A percentile compares a stretch with the other conserved stretches of the same genome.
Conservation (phyloP, 2,113 vertebrate genomes). For the Erythrocercus mccallii region DNA sequence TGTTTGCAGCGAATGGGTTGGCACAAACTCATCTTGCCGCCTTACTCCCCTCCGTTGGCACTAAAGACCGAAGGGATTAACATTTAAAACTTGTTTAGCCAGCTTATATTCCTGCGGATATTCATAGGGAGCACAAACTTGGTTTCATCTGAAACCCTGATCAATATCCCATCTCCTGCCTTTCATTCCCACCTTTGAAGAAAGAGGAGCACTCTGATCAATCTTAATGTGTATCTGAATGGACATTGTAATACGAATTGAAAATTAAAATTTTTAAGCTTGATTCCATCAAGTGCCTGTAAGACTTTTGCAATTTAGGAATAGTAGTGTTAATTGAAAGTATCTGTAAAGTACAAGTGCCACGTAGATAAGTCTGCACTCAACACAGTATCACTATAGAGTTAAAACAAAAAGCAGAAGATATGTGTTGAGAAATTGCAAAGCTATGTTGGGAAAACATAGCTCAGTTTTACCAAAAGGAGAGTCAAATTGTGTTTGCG, state of each 20-base stretch:
- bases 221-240: background rate
- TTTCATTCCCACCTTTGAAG: background rate
- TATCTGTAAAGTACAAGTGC: background rate
- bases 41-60: background rate
- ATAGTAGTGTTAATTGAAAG: background rate
- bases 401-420: background rate
- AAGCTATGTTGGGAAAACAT: background rate
- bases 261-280: background rate
- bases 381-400: background rate
- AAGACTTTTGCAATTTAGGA: background rate
- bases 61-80: background rate
- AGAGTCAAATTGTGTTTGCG: background rate
- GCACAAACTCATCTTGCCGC: background rate
- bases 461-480: background rate
- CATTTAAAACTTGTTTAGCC: background rate
- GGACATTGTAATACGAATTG: rapidly evolving
- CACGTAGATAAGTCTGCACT: background rate
- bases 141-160: background rate
- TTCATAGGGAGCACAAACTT: background rate
- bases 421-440: background rate
- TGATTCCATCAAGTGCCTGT: background rate
- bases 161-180: background rate
- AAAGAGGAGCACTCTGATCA: background rate
- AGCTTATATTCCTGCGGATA: background rate
- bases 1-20: background rate